Evolutionary conservation across 2,888 invertebrate species (phyloP), one percentile per base, ranked within the genome.

Genomic region (Drymonia ruficornis): DNA sequence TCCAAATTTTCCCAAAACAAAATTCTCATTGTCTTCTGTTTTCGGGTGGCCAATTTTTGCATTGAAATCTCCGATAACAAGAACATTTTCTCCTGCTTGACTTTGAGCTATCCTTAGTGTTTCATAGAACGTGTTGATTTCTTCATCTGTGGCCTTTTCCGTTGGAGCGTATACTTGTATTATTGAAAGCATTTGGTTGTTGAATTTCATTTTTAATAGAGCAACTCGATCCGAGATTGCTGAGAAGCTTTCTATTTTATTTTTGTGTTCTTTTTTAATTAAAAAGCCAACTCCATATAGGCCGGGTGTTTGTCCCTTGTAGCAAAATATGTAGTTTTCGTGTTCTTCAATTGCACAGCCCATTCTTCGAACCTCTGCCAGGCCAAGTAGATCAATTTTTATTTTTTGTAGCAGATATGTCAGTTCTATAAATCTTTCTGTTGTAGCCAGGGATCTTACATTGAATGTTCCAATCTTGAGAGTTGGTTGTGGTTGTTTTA

Each of bases 141-240:
- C 56, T 23, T 57, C 34, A 28, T 66, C 52, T 0, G 15, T 43
- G 45, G 72, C 49, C n/a, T 19, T 44, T 18, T 56, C 55, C 0
- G 66, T 72, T 0, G 67, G 70, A 12, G 67, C 52, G 15, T 70
- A 63, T 1, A 47, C 54, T 55, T 70, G 68, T 8, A 69, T 62
- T 13, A 72, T 47, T 29, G 52, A 47, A 29, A 31, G 12, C 11
- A 18, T 36, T 43, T 11, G 42, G 1, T 48, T 52, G 52, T 38
- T 6, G 28, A 36, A 48, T 12, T 48, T 36, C 9, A 48, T 3
- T 36, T 48, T 15, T 23, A 52, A 13, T 23, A 52, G 42, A 9
- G 48, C 48, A 23, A 48, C 48, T 34, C 52, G 40, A 38, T 52
- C 52, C 0, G 52, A 52, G 15, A 52, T 43, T 15, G 43, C 52